Evolutionary conservation across 2,888 invertebrate species (phyloP), one percentile per base, ranked within the genome.

Genomic region (Neocrepidodera transversa): DNA sequence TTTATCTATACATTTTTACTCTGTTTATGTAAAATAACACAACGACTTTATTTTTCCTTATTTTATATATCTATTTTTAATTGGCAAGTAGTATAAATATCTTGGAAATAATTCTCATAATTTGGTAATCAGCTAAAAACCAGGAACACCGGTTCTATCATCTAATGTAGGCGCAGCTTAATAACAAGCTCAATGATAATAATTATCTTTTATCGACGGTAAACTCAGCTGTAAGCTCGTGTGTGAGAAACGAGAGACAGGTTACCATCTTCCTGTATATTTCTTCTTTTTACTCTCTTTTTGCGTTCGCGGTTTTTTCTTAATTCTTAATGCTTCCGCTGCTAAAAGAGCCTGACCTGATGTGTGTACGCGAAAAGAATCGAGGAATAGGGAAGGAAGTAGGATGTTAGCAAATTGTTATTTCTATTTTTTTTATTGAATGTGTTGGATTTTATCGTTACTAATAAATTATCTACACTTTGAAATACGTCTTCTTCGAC

Each of bases 191-290:
- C 28, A 58, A 60, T 63, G 53, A 63, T 55, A 53, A 60, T 64
- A 52, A 64, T 62, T 51, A 62, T 57, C 60, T 56, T 57, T 58
- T 57, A 62, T 64, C 62, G 56, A 28, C 55, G 48, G 54, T 60
- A 60, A 62, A 64, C 51, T 54, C n/a, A 60, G 56, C 53, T 53
- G n/a, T 43, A 51, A 53, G 51, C 57, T 43, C 48, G 62, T 57
- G 58, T 60, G 62, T 60, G 62, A 62, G 57, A 64, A 64, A 64
- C 53, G 60, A 60, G 58, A 60, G 55, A 54, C 64, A 64, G 64
- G 54, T 64, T 61, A 23, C 51, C 48, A 60, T 48, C 56, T 55
- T 60, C 60, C 60, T 60, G 60, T 48, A 45, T n/a, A 45, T 45
- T 26, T 45, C 45, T 26, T 4, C 26, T 45, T 26, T 11, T 11